Evolutionary conservation across 1,140 invertebrate genomes (phyloP), one percentile per base, ranked within the genome.

Genomic region (Tetramorium simillimum): DNA sequence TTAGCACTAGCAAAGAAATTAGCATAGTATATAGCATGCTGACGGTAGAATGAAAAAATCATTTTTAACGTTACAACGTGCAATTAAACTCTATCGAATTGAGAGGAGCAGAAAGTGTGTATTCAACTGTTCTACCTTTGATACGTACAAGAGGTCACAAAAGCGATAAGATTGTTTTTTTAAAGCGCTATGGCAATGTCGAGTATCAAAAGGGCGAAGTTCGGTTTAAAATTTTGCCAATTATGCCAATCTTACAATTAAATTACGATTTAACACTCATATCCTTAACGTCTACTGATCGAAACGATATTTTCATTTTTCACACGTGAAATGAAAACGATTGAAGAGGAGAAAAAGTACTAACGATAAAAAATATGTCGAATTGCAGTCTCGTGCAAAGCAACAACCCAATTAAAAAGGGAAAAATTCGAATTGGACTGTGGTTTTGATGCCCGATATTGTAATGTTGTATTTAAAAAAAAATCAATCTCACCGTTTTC

Each of bases 61-160:
- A 53, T 43, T 58, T 81, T 70, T 33, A 70, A 81, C 16, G 10
- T 70, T 43, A 65, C 16, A 40, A n/a, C 33, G 37, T 70, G 49
- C 21, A 70, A 56, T 53, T 43, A 77, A 77, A 28, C 7, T 76
- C 14, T 28, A 65, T 51, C 14, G 16, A 67, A 67, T 51, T 37
- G 28, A 67, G 43, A 28, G 37, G 12, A 81, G 49, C 49, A 40
- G 49, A 37, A 53, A 69, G n/a, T 81, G 28, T 56, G 33, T 81
- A 18, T 67, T 10, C 49, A 70, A 70, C 33, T 37, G 56, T 81
- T 21, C 16, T 70, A 56, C 37, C 58, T 81, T 51, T 28, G 33
- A 56, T 28, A 40, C 10, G 40, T 43, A 75, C 62, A 40, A 65
- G 33, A 65, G 21, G 21, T 33, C 24, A 18, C 33, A 77, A 63